Conservation (phyloP, 2,797 vertebrate genomes). For the Pseudochromis fuscus region DNA sequence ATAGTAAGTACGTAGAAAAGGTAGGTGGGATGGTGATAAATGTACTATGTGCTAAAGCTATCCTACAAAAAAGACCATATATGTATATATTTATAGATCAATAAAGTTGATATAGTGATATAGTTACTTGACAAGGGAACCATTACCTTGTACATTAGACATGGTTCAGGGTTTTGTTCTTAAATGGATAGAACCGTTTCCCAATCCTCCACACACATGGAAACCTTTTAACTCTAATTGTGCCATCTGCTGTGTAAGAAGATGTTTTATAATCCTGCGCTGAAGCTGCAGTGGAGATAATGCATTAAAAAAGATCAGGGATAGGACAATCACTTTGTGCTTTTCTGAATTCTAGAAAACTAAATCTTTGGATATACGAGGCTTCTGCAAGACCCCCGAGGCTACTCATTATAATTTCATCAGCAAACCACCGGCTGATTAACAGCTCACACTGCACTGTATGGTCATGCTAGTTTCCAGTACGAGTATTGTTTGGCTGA, state of each 20-base stretch:
- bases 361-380: constrained; percentile 31
- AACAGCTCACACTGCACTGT: constrained; percentile 30
- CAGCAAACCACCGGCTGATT: constrained; percentile 36
- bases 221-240: constrained; percentile 61
- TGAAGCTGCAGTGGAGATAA: constrained; percentile 20
- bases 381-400: constrained; percentile 37
- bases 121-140: constrained; percentile 9
- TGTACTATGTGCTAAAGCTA: neutral
- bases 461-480: constrained; percentile 16
- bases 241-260: constrained; percentile 60
- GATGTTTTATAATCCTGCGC: constrained; percentile 52
- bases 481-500: constrained; percentile 25
- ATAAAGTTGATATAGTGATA: too few relatives aligned
- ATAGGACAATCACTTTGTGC: constrained; percentile 6
- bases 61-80: neutral
- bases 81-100: too few relatives aligned
- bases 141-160: neutral
- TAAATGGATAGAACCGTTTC: constrained; percentile 35
- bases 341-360: constrained; percentile 27
- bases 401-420: constrained; percentile 46
- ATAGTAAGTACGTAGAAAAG: neutral
- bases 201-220: constrained; percentile 24
- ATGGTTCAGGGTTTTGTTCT: constrained; percentile 23
- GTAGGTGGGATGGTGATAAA: neutral
- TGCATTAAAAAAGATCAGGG: constrained; percentile 29